Evolutionary conservation across 2,888 invertebrate genomes (phyloP).

Genomic region (Noctua janthina): DNA sequence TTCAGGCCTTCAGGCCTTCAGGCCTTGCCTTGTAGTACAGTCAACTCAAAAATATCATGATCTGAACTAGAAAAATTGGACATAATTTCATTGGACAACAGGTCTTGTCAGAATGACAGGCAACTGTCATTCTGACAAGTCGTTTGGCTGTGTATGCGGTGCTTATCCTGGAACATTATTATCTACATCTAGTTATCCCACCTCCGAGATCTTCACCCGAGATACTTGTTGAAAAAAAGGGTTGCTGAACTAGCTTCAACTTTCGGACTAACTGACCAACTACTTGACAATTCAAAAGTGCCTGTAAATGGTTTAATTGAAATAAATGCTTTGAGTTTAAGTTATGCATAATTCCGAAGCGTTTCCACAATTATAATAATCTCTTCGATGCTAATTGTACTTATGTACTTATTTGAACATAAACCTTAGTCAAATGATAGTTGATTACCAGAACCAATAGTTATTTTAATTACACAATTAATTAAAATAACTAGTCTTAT

Average conservation of each 20-base stretch:
- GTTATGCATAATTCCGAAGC: neutral
- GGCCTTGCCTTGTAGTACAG: neutral
- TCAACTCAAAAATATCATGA: constrained; percentile 1
- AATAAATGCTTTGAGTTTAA: neutral
- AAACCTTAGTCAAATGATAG: neutral
- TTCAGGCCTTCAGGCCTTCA: too few species aligned
- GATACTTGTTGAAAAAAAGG: neutral
- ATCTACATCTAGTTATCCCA: neutral
- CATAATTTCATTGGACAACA: neutral
- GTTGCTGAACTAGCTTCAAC: neutral
- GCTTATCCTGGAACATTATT: neutral
- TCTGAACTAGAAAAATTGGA: neutral
- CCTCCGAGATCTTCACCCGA: neutral
- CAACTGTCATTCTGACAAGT: neutral
- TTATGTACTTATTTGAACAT: neutral
- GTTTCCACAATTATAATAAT: neutral
- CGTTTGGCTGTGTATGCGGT: neutral
- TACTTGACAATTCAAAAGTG: neutral
- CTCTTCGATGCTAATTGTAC: neutral
- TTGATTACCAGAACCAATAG: neutral
- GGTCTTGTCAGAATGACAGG: neutral
- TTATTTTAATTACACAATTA: neutral
- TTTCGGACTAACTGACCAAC: neutral
- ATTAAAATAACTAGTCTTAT: neutral
- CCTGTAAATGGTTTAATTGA: neutral